A percentile compares a stretch with the other conserved stretches of the same genome.
phyloP scores from a whole-genome alignment of 2,888 invertebrate genomes.

The Xylocampa areola region DNA sequence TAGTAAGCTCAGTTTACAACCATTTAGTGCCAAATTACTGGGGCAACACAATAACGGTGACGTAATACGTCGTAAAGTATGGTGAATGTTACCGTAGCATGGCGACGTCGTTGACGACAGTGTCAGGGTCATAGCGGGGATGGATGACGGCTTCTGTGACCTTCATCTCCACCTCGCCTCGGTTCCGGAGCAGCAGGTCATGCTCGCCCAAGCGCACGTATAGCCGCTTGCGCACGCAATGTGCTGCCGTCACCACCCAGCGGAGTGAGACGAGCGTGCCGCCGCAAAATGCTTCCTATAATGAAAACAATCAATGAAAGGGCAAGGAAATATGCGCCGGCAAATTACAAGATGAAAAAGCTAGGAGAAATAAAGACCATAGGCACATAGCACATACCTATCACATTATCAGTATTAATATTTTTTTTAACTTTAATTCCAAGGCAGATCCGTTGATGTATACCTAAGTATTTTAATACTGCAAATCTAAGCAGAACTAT shows the following conservation, averaged over 20 bases:
- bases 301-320: slow-evolving; percentile 18
- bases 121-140: slow-evolving; percentile 95
- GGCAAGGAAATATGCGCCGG: too few species aligned
- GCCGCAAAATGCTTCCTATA: slow-evolving; percentile 96
- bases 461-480: too few species aligned
- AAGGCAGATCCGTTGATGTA: too few species aligned
- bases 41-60: slow-evolving; percentile 26
- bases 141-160: slow-evolving; percentile 94
- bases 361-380: too few species aligned
- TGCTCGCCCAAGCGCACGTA: slow-evolving; percentile 96
- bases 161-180: slow-evolving; percentile 94
- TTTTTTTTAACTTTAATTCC: too few species aligned
- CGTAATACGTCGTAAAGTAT: slow-evolving; percentile 30
- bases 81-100: slow-evolving; percentile 90
- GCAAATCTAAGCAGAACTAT: too few species aligned
- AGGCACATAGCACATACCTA: too few species aligned
- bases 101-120: slow-evolving; percentile 98
- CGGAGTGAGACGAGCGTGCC: slow-evolving; percentile 94
- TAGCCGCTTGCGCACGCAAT: slow-evolving; percentile 94
- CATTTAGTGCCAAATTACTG: slow-evolving; percentile 36
- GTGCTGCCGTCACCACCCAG: slow-evolving; percentile 97
- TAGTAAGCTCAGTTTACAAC: slow-evolving; percentile 24
- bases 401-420: too few species aligned
- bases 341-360: too few species aligned
- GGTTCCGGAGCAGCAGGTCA: slow-evolving; percentile 93